Evolutionary conservation across 2,797 vertebrate genomes (phyloP).

Genomic region (Oreochromis mossambicus): DNA sequence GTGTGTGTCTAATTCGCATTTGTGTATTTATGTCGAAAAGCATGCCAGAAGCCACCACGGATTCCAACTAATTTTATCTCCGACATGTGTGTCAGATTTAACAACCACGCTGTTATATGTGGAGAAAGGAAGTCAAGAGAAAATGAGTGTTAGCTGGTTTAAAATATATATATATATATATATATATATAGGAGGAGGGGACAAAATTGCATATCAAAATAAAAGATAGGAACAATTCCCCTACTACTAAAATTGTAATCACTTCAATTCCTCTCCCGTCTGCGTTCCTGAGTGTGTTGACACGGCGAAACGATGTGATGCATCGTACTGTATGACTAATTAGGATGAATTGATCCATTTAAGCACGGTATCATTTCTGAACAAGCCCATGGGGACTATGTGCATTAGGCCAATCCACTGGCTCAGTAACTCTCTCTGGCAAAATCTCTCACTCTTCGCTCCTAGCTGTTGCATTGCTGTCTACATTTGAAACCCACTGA

Average conservation of each 20-base stretch:
- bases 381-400: conserved; percentile 69
- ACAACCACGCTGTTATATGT: neutral
- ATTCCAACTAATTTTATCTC: conserved; percentile 45
- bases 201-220: conserved; percentile 65
- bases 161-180: rapidly evolving
- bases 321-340: conserved; percentile 74
- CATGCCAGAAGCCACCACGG: conserved; percentile 18
- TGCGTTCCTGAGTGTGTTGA: conserved; percentile 71
- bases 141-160: conserved; percentile 13
- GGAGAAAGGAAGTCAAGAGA: conserved; percentile 34
- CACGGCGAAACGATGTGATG: conserved; percentile 60
- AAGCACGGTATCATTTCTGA: conserved; percentile 71
- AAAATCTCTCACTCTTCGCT: conserved; percentile 26
- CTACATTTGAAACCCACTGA: conserved; percentile 22
- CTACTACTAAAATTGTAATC: conserved; percentile 61
- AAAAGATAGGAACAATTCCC: conserved; percentile 69
- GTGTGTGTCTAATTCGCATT: conserved; percentile 65
- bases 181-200: neutral
- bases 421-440: conserved; percentile 57
- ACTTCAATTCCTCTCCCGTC: conserved; percentile 58
- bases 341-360: conserved; percentile 77
- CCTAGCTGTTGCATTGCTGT: neutral
- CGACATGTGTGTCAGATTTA: conserved; percentile 50
- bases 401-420: conserved; percentile 65
- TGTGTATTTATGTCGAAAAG: conserved; percentile 56